A percentile compares a stretch with the other conserved stretches of the same genome.
These are phyloP conservation scores for Augochlora pura DNA, from an alignment of 1,140 invertebrate species.

Conservation along the genomic window DNA sequence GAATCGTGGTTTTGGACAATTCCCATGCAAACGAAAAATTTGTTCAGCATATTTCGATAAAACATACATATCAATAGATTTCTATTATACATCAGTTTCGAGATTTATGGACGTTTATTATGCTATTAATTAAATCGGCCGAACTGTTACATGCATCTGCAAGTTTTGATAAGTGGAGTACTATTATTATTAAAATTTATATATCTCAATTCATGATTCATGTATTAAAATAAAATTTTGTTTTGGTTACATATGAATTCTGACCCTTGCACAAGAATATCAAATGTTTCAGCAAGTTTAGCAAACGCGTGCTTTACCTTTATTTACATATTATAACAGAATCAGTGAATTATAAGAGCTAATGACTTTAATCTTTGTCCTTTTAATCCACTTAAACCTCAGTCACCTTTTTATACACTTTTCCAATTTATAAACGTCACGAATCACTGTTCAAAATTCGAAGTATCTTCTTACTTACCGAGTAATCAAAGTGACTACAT, in stretches of 20 bases:
- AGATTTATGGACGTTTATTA: no score
- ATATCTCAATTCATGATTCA: slow-evolving; percentile 1
- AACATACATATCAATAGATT: no score
- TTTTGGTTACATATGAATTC: slow-evolving; percentile 6
- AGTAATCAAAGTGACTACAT: no score
- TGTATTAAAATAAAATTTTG: not conserved
- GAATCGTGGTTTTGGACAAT: no score
- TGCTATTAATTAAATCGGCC: no score
- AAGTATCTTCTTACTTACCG: slow-evolving; percentile 4
- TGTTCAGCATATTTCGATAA: no score
- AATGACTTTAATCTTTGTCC: not conserved
- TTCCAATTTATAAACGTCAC: not conserved
- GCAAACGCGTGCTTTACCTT: not conserved
- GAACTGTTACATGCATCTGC: no score
- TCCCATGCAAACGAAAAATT: no score
- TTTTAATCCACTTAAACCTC: slow-evolving; percentile 5
- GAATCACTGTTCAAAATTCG: not conserved
- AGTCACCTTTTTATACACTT: not conserved
- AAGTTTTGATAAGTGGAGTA: no score
- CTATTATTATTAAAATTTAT: not conserved
- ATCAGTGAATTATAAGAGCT: not conserved
- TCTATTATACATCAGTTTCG: no score
- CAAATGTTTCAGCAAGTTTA: slow-evolving; percentile 8
- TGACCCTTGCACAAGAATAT: slow-evolving; percentile 27
- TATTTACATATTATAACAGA: slow-evolving; percentile 12